These are phyloP conservation scores for Lasiurus borealis DNA, from an alignment of 2,113 vertebrate genomes.

Conservation along the genomic window DNA sequence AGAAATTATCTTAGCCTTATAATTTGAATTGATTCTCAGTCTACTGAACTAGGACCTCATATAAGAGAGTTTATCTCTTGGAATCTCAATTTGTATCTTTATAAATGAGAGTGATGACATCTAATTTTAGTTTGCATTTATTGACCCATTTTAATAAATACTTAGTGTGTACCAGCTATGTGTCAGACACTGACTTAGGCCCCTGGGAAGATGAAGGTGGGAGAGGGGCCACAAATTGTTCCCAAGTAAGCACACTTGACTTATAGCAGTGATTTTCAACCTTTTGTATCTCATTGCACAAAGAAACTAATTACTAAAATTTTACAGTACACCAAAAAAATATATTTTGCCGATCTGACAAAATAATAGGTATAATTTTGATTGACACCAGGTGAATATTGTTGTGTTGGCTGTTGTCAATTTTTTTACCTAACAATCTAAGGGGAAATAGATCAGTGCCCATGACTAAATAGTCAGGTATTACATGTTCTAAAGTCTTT, in stretches of 20 bases:
- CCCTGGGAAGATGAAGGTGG: neutral
- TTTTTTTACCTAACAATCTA: neutral
- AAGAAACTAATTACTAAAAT: neutral
- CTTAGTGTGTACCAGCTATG: neutral
- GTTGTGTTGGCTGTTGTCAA: neutral
- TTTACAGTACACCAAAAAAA: neutral
- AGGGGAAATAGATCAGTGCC: neutral
- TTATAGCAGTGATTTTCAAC: neutral
- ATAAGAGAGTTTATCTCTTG: neutral
- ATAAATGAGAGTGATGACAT: neutral
- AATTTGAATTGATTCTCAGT: neutral
- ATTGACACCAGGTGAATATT: neutral
- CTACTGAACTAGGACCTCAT: neutral
- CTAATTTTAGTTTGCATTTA: neutral
- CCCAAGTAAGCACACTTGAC: neutral
- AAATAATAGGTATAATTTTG: neutral
- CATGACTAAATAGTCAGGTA: neutral
- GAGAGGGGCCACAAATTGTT: neutral
- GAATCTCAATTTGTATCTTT: conserved; percentile 40
- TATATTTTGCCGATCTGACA: neutral
- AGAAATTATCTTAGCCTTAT: neutral
- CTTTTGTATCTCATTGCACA: neutral
- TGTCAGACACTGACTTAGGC: neutral
- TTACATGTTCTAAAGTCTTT: neutral
- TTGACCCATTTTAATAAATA: neutral